Conservation (phyloP, 2,888 invertebrate genomes). For the Acleris cristana region DNA sequence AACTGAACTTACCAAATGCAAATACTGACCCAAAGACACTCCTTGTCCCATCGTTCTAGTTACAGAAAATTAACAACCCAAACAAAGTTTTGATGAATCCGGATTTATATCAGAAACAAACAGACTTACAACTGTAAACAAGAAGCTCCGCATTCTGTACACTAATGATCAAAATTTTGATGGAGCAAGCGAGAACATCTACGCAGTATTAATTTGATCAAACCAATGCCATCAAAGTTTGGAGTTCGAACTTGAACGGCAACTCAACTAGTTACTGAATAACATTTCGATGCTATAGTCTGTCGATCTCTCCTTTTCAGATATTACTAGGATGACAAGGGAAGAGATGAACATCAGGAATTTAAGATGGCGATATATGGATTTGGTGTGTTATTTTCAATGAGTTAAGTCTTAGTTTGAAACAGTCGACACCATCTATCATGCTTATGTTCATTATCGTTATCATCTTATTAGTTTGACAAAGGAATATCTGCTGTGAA, state of each 20-base stretch:
- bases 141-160: constrained; percentile 42
- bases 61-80: constrained; percentile 20
- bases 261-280: constrained; percentile 7
- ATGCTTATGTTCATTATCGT: too few relatives aligned
- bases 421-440: too few relatives aligned
- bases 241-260: constrained; percentile 44
- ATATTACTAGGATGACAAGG: too few relatives aligned
- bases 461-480: too few relatives aligned
- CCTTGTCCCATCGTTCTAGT: constrained; percentile 3
- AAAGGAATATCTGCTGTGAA: too few relatives aligned
- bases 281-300: background rate
- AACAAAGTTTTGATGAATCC: constrained; percentile 32
- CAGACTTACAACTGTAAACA: constrained; percentile 48
- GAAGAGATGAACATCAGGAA: too few relatives aligned
- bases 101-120: constrained; percentile 33
- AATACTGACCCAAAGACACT: constrained; percentile 18
- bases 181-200: constrained; percentile 49
- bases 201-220: constrained; percentile 65
- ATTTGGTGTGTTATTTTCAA: too few relatives aligned
- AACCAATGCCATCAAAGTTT: constrained; percentile 61
- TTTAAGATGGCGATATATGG: too few relatives aligned
- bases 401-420: too few relatives aligned
- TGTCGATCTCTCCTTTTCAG: background rate
- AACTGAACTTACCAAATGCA: constrained; percentile 2
- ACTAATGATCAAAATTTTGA: constrained; percentile 65